These are phyloP conservation scores for Choloepus hoffmanni DNA, from an alignment of 2,113 vertebrate genomes.

Conservation along the genomic window DNA sequence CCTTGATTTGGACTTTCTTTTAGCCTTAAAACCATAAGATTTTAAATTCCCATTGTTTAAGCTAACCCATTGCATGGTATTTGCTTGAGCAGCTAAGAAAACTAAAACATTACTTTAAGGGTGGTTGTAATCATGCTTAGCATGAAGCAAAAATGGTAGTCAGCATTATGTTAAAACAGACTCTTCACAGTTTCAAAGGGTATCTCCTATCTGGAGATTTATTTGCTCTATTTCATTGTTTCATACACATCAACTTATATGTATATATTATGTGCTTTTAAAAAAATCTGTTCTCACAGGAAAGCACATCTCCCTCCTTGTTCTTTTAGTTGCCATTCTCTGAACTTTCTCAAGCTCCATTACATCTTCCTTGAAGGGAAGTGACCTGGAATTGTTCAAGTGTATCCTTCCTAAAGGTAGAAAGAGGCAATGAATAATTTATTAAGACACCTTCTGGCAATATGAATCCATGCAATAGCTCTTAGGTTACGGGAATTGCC, in stretches of 20 bases:
- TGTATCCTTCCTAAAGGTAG: constrained; percentile 6
- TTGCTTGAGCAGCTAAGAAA: too few relatives aligned
- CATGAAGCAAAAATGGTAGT: background rate
- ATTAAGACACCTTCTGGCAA: background rate
- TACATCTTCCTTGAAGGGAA: constrained; percentile 49
- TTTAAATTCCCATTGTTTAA: too few relatives aligned
- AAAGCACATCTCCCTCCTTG: background rate
- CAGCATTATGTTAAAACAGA: background rate
- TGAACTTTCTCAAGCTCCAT: constrained; percentile 52
- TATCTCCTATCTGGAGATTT: background rate
- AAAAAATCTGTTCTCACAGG: background rate
- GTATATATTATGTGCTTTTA: background rate
- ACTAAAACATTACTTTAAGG: background rate
- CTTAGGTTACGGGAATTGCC: background rate
- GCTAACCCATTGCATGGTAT: too few relatives aligned
- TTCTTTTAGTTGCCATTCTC: background rate
- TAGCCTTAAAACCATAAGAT: too few relatives aligned
- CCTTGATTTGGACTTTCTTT: too few relatives aligned
- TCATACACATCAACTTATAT: background rate
- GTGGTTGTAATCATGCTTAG: background rate
- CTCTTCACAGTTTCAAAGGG: background rate
- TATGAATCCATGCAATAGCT: background rate
- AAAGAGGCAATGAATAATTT: constrained; percentile 20
- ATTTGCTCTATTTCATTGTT: background rate
- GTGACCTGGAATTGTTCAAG: constrained; percentile 57